Percentiles rank a stretch among this genome's conserved stretches.
Conservation (phyloP, 2,888 invertebrate genomes). For the Agrilus biguttatus region DNA sequence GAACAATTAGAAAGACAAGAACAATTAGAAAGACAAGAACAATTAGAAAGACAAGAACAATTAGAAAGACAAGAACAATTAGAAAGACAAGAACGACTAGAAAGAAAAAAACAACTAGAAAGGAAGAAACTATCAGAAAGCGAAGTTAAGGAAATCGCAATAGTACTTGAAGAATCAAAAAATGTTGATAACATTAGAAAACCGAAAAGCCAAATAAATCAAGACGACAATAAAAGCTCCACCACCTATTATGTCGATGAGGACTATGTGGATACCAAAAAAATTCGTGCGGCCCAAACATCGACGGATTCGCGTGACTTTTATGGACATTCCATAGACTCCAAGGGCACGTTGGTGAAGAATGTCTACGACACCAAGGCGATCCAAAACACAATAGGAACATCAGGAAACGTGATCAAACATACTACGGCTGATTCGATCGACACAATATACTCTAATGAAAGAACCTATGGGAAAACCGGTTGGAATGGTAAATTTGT, state of each 20-base stretch:
- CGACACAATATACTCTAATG: conserved; percentile 26
- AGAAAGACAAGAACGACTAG: too few species aligned
- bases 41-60: too few species aligned
- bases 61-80: too few species aligned
- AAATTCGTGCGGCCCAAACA: conserved; percentile 16
- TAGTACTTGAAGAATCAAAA: too few species aligned
- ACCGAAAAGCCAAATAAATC: not conserved
- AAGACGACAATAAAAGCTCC: too few species aligned
- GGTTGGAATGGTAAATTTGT: conserved; percentile 30
- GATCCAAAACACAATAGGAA: conserved; percentile 28
- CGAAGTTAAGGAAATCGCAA: too few species aligned
- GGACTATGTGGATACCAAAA: conserved; percentile 18
- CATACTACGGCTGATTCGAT: conserved; percentile 33
- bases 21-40: too few species aligned
- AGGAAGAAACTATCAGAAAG: not conserved
- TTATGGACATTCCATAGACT: conserved; percentile 24
- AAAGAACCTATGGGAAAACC: conserved; percentile 28
- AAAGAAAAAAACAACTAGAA: too few species aligned
- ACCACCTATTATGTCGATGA: conserved; percentile 17
- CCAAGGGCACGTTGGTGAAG: conserved; percentile 19
- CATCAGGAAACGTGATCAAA: conserved; percentile 32
- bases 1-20: too few species aligned
- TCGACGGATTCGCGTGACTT: conserved; percentile 22
- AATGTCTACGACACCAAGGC: conserved; percentile 27
- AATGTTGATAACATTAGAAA: too few species aligned